phyloP scores from a whole-genome alignment of 2,888 invertebrate species.

The Eubasilissa splendida region DNA sequence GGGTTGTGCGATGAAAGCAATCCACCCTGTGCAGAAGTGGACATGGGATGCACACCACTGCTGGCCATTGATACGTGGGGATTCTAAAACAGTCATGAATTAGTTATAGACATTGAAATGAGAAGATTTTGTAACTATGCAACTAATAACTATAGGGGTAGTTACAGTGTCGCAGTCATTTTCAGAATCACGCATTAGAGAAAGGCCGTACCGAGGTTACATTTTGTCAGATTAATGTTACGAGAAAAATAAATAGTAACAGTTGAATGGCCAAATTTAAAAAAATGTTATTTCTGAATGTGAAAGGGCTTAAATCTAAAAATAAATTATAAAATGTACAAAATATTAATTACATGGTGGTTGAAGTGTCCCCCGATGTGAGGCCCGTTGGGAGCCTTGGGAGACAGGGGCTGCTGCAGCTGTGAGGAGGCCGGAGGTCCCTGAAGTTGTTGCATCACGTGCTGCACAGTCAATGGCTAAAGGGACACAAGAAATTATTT shows the following conservation, averaged over 20 bases:
- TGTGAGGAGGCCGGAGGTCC: conserved; percentile 61
- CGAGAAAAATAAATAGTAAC: too few relatives aligned
- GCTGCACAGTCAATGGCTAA: conserved; percentile 59
- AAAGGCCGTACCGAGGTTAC: too few relatives aligned
- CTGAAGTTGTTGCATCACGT: conserved; percentile 60
- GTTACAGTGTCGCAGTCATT: too few relatives aligned
- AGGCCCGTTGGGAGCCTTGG: conserved; percentile 58
- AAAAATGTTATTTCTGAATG: too few relatives aligned
- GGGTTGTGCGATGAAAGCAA: conserved; percentile 45
- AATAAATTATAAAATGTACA: too few relatives aligned
- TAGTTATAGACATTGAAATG: too few relatives aligned
- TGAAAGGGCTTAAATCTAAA: too few relatives aligned
- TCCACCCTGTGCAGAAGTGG: conserved; percentile 52
- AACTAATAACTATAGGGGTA: too few relatives aligned
- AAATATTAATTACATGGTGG: conserved; percentile 50
- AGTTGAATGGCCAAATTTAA: too few relatives aligned
- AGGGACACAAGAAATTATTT: not conserved
- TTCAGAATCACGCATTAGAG: too few relatives aligned
- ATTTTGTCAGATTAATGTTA: too few relatives aligned
- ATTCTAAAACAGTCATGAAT: conserved; percentile 41
- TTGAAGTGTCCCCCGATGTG: conserved; percentile 48
- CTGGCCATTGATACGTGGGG: conserved; percentile 46
- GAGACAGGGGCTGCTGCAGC: conserved; percentile 60
- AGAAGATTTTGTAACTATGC: too few relatives aligned
- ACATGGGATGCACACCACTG: conserved; percentile 49